These are phyloP conservation scores for Ceraclea dissimilis DNA, from an alignment of 2,888 invertebrate species.

Conservation along the genomic window DNA sequence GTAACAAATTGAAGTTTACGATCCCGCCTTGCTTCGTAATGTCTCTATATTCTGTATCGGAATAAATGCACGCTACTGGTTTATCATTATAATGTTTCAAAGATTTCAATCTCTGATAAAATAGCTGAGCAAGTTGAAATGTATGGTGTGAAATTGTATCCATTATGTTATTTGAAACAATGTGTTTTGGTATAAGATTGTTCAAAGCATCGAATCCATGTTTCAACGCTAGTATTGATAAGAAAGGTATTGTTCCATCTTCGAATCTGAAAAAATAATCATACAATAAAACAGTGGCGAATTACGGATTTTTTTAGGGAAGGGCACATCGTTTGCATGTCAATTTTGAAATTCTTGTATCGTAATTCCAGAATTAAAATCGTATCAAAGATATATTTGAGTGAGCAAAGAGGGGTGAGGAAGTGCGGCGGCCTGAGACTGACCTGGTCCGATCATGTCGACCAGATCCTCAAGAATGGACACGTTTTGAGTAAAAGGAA, in stretches of 20 bases:
- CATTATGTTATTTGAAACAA: constrained; percentile 42
- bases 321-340: too few relatives aligned
- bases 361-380: too few relatives aligned
- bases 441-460: too few relatives aligned
- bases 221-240: constrained; percentile 72
- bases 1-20: constrained; percentile 79
- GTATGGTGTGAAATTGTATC: constrained; percentile 64
- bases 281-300: too few relatives aligned
- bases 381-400: too few relatives aligned
- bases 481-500: too few relatives aligned
- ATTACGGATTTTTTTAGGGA: too few relatives aligned
- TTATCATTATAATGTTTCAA: constrained; percentile 67
- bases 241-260: constrained; percentile 86
- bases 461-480: too few relatives aligned
- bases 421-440: too few relatives aligned
- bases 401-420: too few relatives aligned
- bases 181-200: constrained; percentile 51
- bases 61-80: constrained; percentile 63
- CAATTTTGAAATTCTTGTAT: too few relatives aligned
- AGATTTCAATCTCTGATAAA: constrained; percentile 53
- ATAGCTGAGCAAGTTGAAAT: constrained; percentile 66
- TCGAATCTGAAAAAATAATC: constrained; percentile 76
- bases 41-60: constrained; percentile 60
- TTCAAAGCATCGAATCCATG: constrained; percentile 75
- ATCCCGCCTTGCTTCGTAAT: constrained; percentile 69